Base-by-base conservation (phyloP, 2,888 invertebrate species). In the Pseudococcus viburni region DNA sequence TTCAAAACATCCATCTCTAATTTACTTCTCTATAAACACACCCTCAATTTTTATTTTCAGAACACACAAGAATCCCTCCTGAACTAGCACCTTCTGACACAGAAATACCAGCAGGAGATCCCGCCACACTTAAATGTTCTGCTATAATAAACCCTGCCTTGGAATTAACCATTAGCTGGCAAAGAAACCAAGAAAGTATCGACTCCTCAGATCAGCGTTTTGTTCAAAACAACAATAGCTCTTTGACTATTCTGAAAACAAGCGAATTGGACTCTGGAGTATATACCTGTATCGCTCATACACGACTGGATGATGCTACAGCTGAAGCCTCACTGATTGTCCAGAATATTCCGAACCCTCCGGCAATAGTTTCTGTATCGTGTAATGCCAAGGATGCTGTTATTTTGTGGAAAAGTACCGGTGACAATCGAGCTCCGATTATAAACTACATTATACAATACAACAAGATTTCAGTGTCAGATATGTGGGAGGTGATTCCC, bases 71-170 rank as follows among this genome's bases (percentile, higher is more conserved):
- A 89, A 98, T 98, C 89, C 96, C 95, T 0, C 96, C 97, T 91
- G 94, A 94, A 42, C 42, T 51, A 51, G 51, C n/a, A 11, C 99
- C 99, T 0, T 95, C 96, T 91, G 96, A 98, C 92, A 97, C 98
- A 91, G 98, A 98, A 92, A 97, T 98, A 0, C 95, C 95, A 8
- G 98, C 97, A 17, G 97, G 96, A 15, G 94, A 95, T 15, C 95
- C 96, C n/a, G 98, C 98, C 0, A 98, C 98, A 4, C 96, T 96
- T 89, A 94, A 97, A 84, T 99, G 99, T 92, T 97, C 97, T 91
- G 98, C 98, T 12, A 95, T 96, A 88, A 94, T 96, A 0, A 99
- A 99, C 92, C 95, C 96, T 85, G 95, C 95, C 0, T 93, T 97
- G 5, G 93, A 94, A 9, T 92, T 98, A 73, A 93, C 94, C 89